Percentiles rank a stretch among this genome's conserved stretches.
phyloP scores from a whole-genome alignment of 2,797 vertebrate genomes.

The Megaceryle alcyon region DNA sequence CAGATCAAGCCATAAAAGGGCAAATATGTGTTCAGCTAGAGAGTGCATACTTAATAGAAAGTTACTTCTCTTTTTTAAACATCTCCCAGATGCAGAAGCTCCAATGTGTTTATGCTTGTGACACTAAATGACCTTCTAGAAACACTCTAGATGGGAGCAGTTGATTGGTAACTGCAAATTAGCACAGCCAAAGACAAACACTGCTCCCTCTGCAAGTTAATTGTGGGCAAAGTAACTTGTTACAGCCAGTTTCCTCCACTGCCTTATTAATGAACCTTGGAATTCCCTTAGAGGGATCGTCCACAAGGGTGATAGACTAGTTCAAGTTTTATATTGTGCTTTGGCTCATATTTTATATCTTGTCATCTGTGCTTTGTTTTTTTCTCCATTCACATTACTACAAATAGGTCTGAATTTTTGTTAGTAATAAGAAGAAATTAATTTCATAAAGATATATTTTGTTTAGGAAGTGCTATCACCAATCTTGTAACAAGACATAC shows the following conservation, averaged over 20 bases:
- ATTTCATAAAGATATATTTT: slow-evolving; percentile 1
- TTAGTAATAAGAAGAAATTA: background rate
- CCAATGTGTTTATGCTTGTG: rapidly evolving
- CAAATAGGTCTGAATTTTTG: background rate
- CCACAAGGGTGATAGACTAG: background rate
- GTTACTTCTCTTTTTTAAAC: background rate
- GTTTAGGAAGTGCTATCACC: background rate
- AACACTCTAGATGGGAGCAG: background rate
- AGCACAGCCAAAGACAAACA: background rate
- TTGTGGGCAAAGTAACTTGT: slow-evolving; percentile 1
- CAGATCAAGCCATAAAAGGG: rapidly evolving
- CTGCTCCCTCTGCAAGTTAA: background rate
- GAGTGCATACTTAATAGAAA: background rate
- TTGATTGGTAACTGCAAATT: background rate
- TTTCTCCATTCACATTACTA: background rate
- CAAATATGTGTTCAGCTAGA: background rate
- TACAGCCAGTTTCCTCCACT: background rate
- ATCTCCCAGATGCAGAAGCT: background rate
- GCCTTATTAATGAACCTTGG: slow-evolving; percentile 5
- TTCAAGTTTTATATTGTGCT: background rate
- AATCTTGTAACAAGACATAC: background rate
- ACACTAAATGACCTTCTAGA: background rate
- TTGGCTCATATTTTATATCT: background rate
- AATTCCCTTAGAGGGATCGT: background rate
- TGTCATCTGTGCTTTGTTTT: background rate